Percentiles rank a stretch among this genome's conserved stretches.
Evolutionary conservation across 2,888 invertebrate species (phyloP).

Genomic region (Leucania comma): DNA sequence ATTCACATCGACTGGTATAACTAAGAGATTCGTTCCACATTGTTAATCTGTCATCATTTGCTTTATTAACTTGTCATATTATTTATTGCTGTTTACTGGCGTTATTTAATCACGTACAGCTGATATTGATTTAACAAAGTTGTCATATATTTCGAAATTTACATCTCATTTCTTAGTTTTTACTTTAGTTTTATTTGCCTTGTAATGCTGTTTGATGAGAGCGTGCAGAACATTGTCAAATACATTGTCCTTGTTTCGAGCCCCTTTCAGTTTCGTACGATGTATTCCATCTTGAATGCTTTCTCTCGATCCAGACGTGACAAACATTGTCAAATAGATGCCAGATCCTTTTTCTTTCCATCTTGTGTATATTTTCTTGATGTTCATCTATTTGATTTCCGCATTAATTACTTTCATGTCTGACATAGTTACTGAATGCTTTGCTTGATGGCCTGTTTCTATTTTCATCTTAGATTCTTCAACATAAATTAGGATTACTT

Average conservation of each 20-base stretch:
- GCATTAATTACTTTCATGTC: not conserved
- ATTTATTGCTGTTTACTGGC: not conserved
- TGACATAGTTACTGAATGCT: not conserved
- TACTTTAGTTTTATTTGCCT: constrained; percentile 8
- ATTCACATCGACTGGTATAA: constrained; percentile 32
- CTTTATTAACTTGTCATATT: constrained; percentile 31
- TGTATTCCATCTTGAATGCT: constrained; percentile 39
- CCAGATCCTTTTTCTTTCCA: constrained; percentile 35
- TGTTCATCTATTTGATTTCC: not conserved
- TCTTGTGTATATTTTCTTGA: constrained; percentile 19
- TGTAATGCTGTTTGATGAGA: constrained; percentile 5
- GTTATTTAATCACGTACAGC: constrained; percentile 6
- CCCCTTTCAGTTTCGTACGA: constrained; percentile 51
- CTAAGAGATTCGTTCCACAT: constrained; percentile 44
- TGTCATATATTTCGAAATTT: constrained; percentile 4
- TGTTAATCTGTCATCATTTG: constrained; percentile 38
- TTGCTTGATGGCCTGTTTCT: constrained; percentile 3
- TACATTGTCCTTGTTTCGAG: constrained; percentile 43
- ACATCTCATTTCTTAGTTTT: constrained; percentile 5
- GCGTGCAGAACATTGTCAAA: constrained; percentile 44
- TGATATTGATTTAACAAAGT: constrained; percentile 15
- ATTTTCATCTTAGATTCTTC: constrained; percentile 7
- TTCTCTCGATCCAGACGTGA: constrained; percentile 55
- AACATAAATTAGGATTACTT: constrained; percentile 14
- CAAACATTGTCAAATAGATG: constrained; percentile 35